Base-by-base conservation (phyloP, 1,140 invertebrate species). In the Hyphantria cunea region DNA sequence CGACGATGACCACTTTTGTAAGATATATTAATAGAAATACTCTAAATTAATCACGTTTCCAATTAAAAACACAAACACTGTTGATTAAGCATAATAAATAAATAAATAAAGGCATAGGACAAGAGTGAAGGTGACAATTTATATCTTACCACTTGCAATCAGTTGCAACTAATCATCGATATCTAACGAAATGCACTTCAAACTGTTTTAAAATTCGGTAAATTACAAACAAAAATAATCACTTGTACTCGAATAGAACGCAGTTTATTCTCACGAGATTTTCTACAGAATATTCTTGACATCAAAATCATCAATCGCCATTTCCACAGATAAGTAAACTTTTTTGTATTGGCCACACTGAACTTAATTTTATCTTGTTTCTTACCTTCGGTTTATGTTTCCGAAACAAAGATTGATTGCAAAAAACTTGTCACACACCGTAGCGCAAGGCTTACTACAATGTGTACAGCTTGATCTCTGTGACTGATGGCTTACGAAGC, bases 21-120 rank as follows among this genome's bases (percentile, higher is more conserved):
- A 34, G 17, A 15, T 33, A n/a, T 3, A 50, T 32, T 42, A 15
- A 33, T 31, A 32, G 0, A 7, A 48, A 13, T 37, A 42, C 14
- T 45, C 34, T 9, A 51, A 25, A 59, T 25, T 15, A 49, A 12
- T 49, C 17, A 39, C 32, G 60, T 45, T 32, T 10, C 31, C 31
- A 33, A 60, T 47, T 10, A 65, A 59, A 64, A 56, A 67, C 58
- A 67, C 59, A 54, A 61, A 71, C 47, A 50, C 25, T 49, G 14
- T 39, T 50, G 42, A 64, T 55, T 54, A 53, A 59, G 54, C 55
- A 63, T 54, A 60, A 66, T 55, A 74, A 66, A 72, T 64, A 72
- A 70, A 74, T 64, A 72, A 70, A 74, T 68, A 66, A 56, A 59
- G 59, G 64, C 50, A 68, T 61, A 70, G 67, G 70, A 70, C 73